These are phyloP conservation scores for Noctua comes DNA, from an alignment of 2,888 invertebrate genomes.

Conservation along the genomic window DNA sequence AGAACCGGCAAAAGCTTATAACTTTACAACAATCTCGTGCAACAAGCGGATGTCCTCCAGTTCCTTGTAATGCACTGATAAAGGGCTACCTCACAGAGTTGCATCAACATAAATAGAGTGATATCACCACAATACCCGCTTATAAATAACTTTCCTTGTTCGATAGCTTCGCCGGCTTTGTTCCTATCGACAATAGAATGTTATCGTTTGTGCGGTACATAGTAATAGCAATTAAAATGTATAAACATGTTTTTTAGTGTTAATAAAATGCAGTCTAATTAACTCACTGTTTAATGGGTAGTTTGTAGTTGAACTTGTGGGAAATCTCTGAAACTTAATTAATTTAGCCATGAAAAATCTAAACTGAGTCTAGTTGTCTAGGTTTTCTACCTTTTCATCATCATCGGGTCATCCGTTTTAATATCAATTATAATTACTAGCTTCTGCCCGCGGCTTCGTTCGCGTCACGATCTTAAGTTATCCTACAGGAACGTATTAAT, in stretches of 20 bases:
- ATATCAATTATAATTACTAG: background rate
- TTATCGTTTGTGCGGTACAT: conserved; percentile 43
- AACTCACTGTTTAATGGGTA: background rate
- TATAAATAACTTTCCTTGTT: conserved; percentile 59
- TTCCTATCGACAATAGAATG: conserved; percentile 35
- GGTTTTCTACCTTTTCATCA: no score
- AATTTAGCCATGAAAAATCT: background rate
- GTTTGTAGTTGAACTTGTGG: background rate
- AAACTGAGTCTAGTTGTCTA: background rate
- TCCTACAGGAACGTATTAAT: no score
- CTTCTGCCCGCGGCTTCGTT: no score
- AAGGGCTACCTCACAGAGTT: conserved; percentile 21
- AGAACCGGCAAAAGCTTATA: background rate
- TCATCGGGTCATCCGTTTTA: background rate
- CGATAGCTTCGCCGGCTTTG: conserved; percentile 43
- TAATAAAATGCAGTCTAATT: conserved; percentile 28
- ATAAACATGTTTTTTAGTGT: conserved; percentile 14
- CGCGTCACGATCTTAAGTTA: no score
- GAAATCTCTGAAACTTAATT: background rate
- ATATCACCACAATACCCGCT: background rate
- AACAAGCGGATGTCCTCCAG: conserved; percentile 27
- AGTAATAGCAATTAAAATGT: conserved; percentile 35
- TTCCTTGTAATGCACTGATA: conserved; percentile 28
- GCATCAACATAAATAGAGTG: conserved; percentile 5
- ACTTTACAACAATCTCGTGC: conserved; percentile 2